Evolutionary conservation across 2,888 invertebrate genomes (phyloP).

Genomic region (Laothoe populi): DNA sequence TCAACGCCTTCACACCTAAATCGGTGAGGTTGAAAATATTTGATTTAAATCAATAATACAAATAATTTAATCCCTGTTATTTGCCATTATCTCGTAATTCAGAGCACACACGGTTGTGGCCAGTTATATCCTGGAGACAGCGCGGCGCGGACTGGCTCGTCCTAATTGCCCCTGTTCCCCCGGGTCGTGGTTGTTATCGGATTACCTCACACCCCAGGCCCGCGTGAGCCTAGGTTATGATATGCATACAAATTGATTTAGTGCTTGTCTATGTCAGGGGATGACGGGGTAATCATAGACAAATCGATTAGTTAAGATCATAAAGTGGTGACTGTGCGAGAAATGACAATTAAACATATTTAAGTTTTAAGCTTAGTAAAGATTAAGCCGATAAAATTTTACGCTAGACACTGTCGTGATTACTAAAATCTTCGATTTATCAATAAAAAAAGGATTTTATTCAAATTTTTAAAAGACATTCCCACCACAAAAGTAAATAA

Average conservation of each 20-base stretch:
- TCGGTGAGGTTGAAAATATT: not conserved
- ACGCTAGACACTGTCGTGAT: too few relatives aligned
- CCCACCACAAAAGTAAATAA: too few relatives aligned
- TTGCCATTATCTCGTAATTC: slow-evolving; percentile 10
- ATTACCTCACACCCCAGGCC: not conserved
- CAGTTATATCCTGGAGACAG: not conserved
- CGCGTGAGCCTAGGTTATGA: not conserved
- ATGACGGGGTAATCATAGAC: not conserved
- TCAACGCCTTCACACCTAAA: too few relatives aligned
- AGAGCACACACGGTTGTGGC: not conserved
- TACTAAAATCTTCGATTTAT: too few relatives aligned
- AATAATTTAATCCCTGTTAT: slow-evolving; percentile 3
- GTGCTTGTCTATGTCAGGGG: slow-evolving; percentile 3
- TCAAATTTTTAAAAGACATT: too few relatives aligned
- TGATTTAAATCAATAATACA: slow-evolving; percentile 3
- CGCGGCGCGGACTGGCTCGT: not conserved
- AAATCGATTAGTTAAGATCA: not conserved
- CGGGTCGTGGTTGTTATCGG: slow-evolving; percentile 8
- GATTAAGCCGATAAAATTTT: too few relatives aligned
- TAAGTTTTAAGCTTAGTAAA: too few relatives aligned
- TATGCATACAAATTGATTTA: slow-evolving; percentile 24
- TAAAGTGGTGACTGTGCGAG: not conserved
- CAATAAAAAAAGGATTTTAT: too few relatives aligned
- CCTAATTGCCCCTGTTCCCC: slow-evolving; percentile 20
- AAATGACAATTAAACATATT: not conserved